Conservation (phyloP, 2,888 invertebrate species). For the Melieria crassipennis region DNA sequence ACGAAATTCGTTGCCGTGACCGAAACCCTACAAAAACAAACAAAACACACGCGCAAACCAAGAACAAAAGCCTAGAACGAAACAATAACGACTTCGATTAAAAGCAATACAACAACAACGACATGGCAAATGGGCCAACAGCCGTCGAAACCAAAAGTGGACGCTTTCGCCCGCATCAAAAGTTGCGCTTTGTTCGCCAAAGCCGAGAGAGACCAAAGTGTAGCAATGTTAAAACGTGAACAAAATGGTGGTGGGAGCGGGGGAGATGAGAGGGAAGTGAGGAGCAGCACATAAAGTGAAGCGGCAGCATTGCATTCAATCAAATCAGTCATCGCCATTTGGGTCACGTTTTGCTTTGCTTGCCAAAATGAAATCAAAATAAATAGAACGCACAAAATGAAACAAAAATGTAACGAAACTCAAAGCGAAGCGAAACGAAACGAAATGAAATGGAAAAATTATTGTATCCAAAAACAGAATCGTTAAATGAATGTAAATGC, state of each 20-base stretch:
- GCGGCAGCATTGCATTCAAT: slow-evolving; percentile 10
- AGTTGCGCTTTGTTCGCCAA: too few species aligned
- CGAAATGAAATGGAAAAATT: background rate
- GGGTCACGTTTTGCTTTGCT: slow-evolving; percentile 33
- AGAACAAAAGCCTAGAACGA: background rate
- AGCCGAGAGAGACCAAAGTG: too few species aligned
- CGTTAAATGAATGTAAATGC: slow-evolving; percentile 7
- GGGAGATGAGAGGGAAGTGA: too few species aligned
- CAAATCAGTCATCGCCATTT: slow-evolving; percentile 25
- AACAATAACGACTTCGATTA: too few species aligned
- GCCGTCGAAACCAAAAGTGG: too few species aligned
- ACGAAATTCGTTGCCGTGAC: background rate
- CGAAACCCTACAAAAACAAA: background rate
- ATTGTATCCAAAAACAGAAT: slow-evolving; percentile 1
- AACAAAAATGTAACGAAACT: background rate
- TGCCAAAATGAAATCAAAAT: slow-evolving; percentile 26
- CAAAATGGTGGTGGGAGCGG: too few species aligned
- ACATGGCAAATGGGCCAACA: too few species aligned
- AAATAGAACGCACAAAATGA: slow-evolving; percentile 10
- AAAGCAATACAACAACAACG: too few species aligned
- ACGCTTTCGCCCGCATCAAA: too few species aligned
- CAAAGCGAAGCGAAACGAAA: too few species aligned
- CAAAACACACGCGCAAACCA: background rate
- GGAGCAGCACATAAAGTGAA: too few species aligned
- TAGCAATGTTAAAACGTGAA: too few species aligned